Conservation (phyloP, 2,888 invertebrate genomes). For the Volucella bombylans region DNA sequence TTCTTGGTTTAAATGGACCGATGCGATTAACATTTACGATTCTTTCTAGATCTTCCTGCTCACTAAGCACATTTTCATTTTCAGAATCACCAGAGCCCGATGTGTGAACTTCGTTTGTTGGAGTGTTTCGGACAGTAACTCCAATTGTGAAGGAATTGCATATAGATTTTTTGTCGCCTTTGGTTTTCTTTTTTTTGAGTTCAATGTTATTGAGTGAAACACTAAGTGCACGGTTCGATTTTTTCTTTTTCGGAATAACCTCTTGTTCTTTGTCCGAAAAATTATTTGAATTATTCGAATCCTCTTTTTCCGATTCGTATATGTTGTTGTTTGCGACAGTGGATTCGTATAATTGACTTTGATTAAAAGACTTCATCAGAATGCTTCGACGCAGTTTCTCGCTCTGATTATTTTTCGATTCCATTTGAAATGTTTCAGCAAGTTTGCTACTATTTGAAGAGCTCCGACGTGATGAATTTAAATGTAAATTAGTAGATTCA, state of each 20-base stretch:
- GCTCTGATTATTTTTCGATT: conserved; percentile 21
- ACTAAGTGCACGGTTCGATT: conserved; percentile 56
- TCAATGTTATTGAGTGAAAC: conserved; percentile 70
- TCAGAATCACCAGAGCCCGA: conserved; percentile 5
- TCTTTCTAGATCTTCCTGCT: conserved; percentile 75
- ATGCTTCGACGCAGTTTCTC: conserved; percentile 39
- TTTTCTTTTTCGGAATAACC: neutral
- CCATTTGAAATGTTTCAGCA: conserved; percentile 56
- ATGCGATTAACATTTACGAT: conserved; percentile 73
- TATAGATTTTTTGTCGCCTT: conserved; percentile 17
- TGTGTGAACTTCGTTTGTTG: neutral
- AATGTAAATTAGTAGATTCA: neutral
- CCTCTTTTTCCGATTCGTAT: neutral
- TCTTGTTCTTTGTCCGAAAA: conserved; percentile 29
- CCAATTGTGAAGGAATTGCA: conserved; percentile 75
- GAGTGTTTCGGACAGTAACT: conserved; percentile 58
- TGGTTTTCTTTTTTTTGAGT: conserved; percentile 45
- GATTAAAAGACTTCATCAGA: conserved; percentile 47
- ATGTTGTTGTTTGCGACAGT: neutral
- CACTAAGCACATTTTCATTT: conserved; percentile 41
- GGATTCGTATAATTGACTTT: conserved; percentile 13
- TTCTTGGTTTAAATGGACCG: conserved; percentile 41
- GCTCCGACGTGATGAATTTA: conserved; percentile 32
- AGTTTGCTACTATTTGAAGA: conserved; percentile 46
- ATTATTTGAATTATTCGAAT: neutral